Evolutionary conservation across 2,113 vertebrate species (phyloP).

Genomic region (Cnemophilus loriae): DNA sequence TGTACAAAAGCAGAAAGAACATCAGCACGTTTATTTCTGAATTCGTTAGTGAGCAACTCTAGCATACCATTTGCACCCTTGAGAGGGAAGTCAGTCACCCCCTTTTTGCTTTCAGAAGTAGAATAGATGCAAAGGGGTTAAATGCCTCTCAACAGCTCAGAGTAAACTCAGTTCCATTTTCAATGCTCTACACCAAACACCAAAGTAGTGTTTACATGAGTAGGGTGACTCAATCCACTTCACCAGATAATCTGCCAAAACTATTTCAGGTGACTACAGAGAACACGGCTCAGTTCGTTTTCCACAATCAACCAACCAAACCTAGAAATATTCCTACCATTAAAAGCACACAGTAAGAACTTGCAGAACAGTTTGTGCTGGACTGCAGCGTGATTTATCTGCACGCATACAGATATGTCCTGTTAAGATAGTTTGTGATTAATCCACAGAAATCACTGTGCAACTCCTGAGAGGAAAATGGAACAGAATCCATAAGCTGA

Average conservation of each 20-base stretch:
- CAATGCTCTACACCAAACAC: background rate
- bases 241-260: background rate
- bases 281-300: background rate
- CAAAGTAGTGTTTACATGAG: background rate
- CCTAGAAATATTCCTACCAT: background rate
- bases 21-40: background rate
- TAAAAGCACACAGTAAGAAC: background rate
- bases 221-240: background rate
- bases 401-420: accelerated
- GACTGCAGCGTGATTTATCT: background rate
- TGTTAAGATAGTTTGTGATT: background rate
- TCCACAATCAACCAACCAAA: background rate
- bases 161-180: background rate
- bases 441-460: background rate
- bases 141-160: background rate
- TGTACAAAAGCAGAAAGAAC: background rate
- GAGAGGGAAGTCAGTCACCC: background rate
- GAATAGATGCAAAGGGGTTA: background rate
- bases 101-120: background rate
- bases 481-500: background rate
- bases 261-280: background rate
- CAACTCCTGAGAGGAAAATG: background rate
- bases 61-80: background rate
- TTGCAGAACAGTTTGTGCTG: background rate
- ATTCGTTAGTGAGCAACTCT: background rate